A percentile compares a stretch with the other conserved stretches of the same genome.
These are phyloP conservation scores for Murina feae DNA, from an alignment of 2,113 vertebrate genomes.

Conservation along the genomic window DNA sequence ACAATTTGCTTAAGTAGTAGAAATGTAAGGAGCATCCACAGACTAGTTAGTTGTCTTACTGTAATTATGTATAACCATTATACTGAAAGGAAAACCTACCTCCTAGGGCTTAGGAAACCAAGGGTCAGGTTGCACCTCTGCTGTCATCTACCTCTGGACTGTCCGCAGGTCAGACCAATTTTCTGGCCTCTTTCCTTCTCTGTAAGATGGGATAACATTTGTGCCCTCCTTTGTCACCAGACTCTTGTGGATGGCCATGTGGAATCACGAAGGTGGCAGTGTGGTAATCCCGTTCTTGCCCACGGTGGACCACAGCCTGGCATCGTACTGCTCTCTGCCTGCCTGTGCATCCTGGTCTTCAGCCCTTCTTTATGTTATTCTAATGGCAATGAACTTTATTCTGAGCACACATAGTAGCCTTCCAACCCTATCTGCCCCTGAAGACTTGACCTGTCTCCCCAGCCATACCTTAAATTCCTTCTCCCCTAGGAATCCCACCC, in stretches of 20 bases:
- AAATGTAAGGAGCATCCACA: background rate
- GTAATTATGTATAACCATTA: background rate
- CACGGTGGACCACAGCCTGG: background rate
- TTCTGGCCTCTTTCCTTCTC: background rate
- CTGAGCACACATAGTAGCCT: background rate
- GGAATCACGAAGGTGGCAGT: background rate
- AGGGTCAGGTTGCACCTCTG: background rate
- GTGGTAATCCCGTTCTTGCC: background rate
- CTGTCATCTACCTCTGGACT: background rate
- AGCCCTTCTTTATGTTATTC: background rate
- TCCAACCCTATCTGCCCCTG: background rate
- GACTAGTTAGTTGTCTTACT: background rate
- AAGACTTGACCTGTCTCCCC: background rate
- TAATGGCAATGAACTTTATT: background rate
- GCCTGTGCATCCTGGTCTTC: background rate
- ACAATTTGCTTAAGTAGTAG: background rate
- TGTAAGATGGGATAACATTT: background rate
- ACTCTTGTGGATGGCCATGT: background rate
- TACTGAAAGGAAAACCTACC: background rate
- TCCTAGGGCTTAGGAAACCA: too few relatives aligned
- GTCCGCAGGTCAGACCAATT: background rate
- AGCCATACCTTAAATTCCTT: background rate
- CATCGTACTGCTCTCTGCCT: accelerated
- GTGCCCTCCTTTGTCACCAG: background rate
- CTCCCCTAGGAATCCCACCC: background rate